Percentiles rank a stretch among this genome's conserved stretches.
Conservation (phyloP, 2,797 vertebrate genomes). For the Gallinago stenura region DNA sequence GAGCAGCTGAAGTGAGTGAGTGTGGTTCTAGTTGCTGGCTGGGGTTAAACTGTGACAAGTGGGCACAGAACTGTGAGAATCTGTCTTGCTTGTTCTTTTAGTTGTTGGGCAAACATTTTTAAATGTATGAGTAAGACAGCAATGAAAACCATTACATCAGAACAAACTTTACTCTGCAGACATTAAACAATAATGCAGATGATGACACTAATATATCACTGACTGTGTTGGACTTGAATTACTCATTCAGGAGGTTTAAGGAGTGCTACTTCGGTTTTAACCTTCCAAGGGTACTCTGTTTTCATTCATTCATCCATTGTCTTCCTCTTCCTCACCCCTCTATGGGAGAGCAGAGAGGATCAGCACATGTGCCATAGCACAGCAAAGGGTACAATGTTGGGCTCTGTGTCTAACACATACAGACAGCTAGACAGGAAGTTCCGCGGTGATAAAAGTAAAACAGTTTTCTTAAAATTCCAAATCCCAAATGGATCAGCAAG, state of each 20-base stretch:
- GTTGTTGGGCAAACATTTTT: neutral
- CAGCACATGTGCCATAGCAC: accelerated
- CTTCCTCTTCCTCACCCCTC: neutral
- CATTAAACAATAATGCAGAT: neutral
- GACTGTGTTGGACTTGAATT: neutral
- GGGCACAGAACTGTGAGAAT: neutral
- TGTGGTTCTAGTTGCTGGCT: neutral
- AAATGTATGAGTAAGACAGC: neutral
- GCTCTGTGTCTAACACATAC: accelerated
- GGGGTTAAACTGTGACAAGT: neutral
- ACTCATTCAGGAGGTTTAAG: neutral
- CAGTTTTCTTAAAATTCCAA: neutral
- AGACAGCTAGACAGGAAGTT: accelerated
- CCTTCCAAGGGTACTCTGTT: neutral
- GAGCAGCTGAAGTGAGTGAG: neutral
- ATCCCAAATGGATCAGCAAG: neutral
- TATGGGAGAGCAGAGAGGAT: neutral
- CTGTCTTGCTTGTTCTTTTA: neutral
- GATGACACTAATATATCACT: neutral
- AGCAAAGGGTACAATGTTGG: neutral
- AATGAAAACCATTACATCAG: neutral
- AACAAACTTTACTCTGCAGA: neutral
- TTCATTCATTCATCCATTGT: neutral
- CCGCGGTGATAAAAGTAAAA: neutral
- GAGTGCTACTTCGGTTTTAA: neutral